Conservation (phyloP, 2,113 vertebrate genomes). For the Paedocypris sp. region DNA sequence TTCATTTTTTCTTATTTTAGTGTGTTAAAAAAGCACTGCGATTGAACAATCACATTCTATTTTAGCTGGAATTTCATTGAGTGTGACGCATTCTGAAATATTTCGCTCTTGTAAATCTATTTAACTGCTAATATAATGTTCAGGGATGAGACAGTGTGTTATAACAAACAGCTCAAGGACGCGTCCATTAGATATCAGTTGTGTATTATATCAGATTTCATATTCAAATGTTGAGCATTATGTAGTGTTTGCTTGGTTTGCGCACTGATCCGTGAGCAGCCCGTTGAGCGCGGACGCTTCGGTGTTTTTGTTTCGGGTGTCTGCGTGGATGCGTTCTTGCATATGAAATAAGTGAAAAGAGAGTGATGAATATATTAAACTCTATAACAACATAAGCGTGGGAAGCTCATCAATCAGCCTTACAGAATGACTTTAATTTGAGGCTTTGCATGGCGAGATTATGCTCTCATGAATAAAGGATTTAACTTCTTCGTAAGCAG, state of each 20-base stretch:
- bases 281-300: slow-evolving; percentile 50
- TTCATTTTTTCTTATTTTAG: too few relatives aligned
- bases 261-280: slow-evolving; percentile 54
- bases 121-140: neutral
- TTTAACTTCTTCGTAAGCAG: slow-evolving; percentile 5
- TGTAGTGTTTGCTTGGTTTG: slow-evolving; percentile 57
- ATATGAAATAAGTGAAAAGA: neutral
- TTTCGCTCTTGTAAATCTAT: neutral
- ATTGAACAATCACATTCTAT: neutral
- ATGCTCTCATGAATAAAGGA: slow-evolving; percentile 37
- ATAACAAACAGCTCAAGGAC: neutral
- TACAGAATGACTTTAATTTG: slow-evolving; percentile 29
- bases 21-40: too few relatives aligned
- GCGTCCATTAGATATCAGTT: neutral
- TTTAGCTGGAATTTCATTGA: neutral
- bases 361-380: slow-evolving; percentile 35
- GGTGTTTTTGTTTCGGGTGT: slow-evolving; percentile 4
- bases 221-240: slow-evolving; percentile 36
- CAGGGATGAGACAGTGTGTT: neutral
- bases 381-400: slow-evolving; percentile 16
- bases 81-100: neutral
- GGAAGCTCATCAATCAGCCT: slow-evolving; percentile 33
- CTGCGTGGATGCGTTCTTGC: neutral
- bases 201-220: slow-evolving; percentile 20
- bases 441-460: slow-evolving; percentile 25